phyloP scores from a whole-genome alignment of 2,113 vertebrate species.

The Pelusios castaneus region DNA sequence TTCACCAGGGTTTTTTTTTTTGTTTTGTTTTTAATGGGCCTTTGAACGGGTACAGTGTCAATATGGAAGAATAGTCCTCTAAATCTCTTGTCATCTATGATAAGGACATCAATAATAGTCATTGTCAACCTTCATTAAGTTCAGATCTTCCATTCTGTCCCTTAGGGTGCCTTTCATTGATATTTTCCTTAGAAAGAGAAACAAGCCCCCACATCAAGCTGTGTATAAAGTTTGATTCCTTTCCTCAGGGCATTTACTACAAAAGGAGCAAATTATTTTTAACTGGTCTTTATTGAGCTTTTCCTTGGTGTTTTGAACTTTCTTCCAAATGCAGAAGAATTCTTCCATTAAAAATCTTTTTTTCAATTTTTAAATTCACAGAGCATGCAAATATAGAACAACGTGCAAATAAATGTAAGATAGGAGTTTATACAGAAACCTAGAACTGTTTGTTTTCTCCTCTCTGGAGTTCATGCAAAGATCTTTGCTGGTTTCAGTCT shows the following conservation, averaged over 20 bases:
- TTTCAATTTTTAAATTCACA: not conserved
- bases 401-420: not conserved
- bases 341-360: not conserved
- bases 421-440: not conserved
- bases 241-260: slow-evolving; percentile 43
- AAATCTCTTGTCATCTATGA: slow-evolving; percentile 71
- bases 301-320: not conserved
- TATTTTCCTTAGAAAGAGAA: slow-evolving; percentile 69
- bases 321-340: not conserved
- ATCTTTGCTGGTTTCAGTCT: not conserved
- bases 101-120: slow-evolving; percentile 77
- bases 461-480: not conserved
- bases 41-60: slow-evolving; percentile 57
- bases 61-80: slow-evolving; percentile 60
- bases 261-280: slow-evolving; percentile 65
- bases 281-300: slow-evolving; percentile 31
- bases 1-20: too few relatives aligned
- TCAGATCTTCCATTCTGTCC: slow-evolving; percentile 69
- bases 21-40: too few relatives aligned
- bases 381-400: not conserved
- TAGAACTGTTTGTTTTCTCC: not conserved
- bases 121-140: slow-evolving; percentile 76
- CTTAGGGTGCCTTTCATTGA: slow-evolving; percentile 72
- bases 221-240: slow-evolving; percentile 48
- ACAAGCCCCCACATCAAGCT: slow-evolving; percentile 40